Evolutionary conservation across 2,888 invertebrate genomes (phyloP).

Genomic region (Artemia sp.): DNA sequence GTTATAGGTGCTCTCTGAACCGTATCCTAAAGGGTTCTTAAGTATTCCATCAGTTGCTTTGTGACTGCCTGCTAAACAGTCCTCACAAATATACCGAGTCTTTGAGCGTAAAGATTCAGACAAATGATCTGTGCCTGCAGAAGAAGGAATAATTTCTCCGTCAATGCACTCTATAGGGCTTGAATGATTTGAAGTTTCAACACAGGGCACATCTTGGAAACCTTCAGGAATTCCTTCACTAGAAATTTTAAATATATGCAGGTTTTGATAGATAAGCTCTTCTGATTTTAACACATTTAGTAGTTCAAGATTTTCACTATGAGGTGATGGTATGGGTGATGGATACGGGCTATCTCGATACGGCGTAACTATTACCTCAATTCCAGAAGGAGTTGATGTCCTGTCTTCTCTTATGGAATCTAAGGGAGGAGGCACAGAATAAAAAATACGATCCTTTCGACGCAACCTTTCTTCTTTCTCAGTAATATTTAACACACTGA

Average conservation of each 20-base stretch:
- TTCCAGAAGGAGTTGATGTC: background rate
- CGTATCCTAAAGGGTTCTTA: background rate
- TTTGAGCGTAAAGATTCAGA: background rate
- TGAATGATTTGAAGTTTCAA: background rate
- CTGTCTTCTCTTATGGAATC: background rate
- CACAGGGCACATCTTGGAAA: background rate
- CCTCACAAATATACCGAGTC: conserved; percentile 6
- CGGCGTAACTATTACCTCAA: background rate
- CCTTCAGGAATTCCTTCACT: background rate
- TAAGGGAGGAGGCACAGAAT: background rate
- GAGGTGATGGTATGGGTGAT: conserved; percentile 2
- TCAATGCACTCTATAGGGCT: background rate
- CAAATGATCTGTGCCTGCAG: background rate
- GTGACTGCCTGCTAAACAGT: conserved; percentile 3
- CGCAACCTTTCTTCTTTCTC: too few species aligned
- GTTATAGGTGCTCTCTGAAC: conserved; percentile 4
- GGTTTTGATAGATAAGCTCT: background rate
- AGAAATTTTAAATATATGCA: background rate
- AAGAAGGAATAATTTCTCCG: background rate
- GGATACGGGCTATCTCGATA: background rate
- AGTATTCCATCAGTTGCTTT: background rate
- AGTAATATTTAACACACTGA: background rate
- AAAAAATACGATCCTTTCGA: background rate
- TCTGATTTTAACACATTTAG: background rate
- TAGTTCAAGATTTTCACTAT: background rate